A percentile compares a stretch with the other conserved stretches of the same genome.
Evolutionary conservation across 2,113 vertebrate species (phyloP).

Genomic region (Nipponia nippon): DNA sequence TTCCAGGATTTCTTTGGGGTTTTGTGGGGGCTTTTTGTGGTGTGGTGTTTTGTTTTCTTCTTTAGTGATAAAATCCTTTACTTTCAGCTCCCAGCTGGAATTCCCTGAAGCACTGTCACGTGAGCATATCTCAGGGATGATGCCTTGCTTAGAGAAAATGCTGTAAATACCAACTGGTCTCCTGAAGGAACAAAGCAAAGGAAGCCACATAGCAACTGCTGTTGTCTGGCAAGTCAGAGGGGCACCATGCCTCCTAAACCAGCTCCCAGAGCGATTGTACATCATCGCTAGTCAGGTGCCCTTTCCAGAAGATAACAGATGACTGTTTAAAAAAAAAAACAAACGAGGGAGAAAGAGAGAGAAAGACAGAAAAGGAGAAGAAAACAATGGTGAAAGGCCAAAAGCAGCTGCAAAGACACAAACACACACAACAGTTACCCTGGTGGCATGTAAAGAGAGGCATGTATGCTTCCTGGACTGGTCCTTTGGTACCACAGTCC

Average conservation of each 20-base stretch:
- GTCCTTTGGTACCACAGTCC: not conserved
- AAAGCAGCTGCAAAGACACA: not conserved
- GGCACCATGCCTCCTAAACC: not conserved
- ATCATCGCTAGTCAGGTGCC: not conserved
- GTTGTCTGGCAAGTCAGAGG: not conserved
- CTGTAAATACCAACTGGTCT: not conserved
- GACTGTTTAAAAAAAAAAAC: not conserved
- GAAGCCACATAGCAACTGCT: not conserved
- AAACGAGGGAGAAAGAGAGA: accelerated
- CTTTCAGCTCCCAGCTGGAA: not conserved
- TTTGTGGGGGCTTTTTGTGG: not conserved
- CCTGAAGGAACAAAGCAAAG: not conserved
- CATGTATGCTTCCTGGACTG: not conserved
- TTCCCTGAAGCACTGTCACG: not conserved
- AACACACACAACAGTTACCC: not conserved
- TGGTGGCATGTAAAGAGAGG: not conserved
- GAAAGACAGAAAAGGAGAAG: not conserved
- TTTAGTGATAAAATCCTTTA: not conserved
- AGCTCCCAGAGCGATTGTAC: not conserved
- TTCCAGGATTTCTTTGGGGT: not conserved
- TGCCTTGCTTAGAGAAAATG: not conserved
- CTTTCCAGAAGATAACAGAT: not conserved
- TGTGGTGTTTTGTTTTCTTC: not conserved
- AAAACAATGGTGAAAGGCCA: not conserved
- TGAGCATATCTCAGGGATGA: not conserved